Base-by-base conservation (phyloP, 2,888 invertebrate species). In the Seira sanloemensis region DNA sequence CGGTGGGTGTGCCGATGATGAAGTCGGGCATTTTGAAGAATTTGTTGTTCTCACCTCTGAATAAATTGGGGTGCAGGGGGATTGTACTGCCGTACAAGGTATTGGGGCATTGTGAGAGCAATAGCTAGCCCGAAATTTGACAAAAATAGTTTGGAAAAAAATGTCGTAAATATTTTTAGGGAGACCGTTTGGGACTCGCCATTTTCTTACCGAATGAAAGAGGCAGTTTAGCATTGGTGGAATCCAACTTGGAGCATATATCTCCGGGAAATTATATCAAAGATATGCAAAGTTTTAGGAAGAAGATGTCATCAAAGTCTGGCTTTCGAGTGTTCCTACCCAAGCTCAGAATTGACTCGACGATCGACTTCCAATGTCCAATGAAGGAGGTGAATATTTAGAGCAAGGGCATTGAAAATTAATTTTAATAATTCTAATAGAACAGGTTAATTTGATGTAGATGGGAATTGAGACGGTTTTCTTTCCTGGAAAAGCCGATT, bases 151-250 rank as follows among this genome's bases (percentile, higher is more conserved):
- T 21, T 26, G n/a, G 27, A 26, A 26, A 9, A 27, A 69, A n/a
- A 7, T 23, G 16, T 21, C 9, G 24, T 7, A 69, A 7, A 26
- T 69, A 18, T 9, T 12, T 12, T 21, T 26, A 80, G 78, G 83
- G 83, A 16, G 83, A 77, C 19, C 77, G 72, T 2, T 37, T 83
- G 54, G 46, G 73, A 18, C 37, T 83, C 0, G 78, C 73, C 4
- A 77, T 83, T 16, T 83, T 83, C 26, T 54, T 83, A 2, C 83
- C 83, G 23, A 83, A 78, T 73, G 71, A 78, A 0, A 71, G 68
- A n/a, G n/a, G 18, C n/a, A 76, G 73, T 0, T 12, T 83, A 19
- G 18, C 78, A 4, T 5, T 19, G 26, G 78, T 83, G 2, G 83
- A 83, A 58, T 19, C 78, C 12, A 23, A 27, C 1, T 18, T 83